A percentile compares a stretch with the other conserved stretches of the same genome.
These are phyloP conservation scores for Heteractis magnifica DNA, from an alignment of 92 coral and sea anemone species.

Conservation along the genomic window DNA sequence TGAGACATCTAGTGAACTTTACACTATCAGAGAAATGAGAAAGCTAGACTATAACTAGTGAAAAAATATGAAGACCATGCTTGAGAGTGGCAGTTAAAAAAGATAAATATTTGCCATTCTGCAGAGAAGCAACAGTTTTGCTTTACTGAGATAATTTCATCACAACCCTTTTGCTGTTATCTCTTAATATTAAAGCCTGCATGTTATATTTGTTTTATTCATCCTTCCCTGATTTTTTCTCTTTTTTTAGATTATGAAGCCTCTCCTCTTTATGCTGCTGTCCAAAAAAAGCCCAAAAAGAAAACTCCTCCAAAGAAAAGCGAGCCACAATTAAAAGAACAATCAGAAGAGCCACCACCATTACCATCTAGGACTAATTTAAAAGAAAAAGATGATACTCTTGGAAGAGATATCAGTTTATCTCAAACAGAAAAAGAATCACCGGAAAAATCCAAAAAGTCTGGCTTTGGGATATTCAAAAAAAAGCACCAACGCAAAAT, in stretches of 20 bases:
- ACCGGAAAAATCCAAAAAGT: constrained; percentile 62
- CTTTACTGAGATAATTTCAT: too few species aligned
- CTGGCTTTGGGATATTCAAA: constrained; percentile 66
- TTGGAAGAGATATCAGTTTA: constrained; percentile 41
- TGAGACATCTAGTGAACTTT: too few species aligned
- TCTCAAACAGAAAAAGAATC: constrained; percentile 25
- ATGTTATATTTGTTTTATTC: not conserved
- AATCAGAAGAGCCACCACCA: constrained; percentile 74
- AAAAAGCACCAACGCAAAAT: constrained; percentile 77
- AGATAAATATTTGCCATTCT: too few species aligned
- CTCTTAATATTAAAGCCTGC: not conserved
- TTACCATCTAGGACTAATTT: constrained; percentile 71
- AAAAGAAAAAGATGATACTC: constrained; percentile 53
- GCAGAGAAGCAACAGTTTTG: too few species aligned
- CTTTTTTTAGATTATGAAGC: constrained; percentile 1
- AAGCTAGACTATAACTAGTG: too few species aligned
- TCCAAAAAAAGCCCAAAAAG: constrained; percentile 72
- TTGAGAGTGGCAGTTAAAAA: too few species aligned
- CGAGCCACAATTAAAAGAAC: not conserved
- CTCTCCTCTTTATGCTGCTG: constrained; percentile 76
- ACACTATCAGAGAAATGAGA: too few species aligned
- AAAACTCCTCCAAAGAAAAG: constrained; percentile 30
- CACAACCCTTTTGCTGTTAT: too few species aligned
- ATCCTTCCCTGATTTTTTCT: not conserved
- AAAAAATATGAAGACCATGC: too few species aligned